Base-by-base conservation (phyloP, 2,888 invertebrate genomes). In the Notodonta dromedarius region DNA sequence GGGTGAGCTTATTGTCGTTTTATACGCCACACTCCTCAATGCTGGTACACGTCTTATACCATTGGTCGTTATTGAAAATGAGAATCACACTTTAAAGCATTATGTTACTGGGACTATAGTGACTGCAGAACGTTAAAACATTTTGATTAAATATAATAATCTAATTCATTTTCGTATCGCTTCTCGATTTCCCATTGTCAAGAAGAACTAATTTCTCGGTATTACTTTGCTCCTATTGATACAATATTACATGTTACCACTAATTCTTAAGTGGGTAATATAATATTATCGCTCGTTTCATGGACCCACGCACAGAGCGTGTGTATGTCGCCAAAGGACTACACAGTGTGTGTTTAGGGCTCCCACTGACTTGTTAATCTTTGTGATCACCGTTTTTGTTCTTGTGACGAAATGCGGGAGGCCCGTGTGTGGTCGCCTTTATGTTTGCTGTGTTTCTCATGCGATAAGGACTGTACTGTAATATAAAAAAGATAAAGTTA, bases 301-400 rank as follows among this genome's bases (percentile, higher is more conserved):
- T 48, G 52, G 69, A 72, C 61, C n/a, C 59, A 9, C 6, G 57
- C 55, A n/a, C 16, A 58, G 32, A 40, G 40, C 39, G 13, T n/a
- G 24, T 62, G 42, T 9, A 16, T 67, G 70, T 71, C 65, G 67
- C 61, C 66, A 73, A 73, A 76, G 76, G 73, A 64, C 71, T 42
- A 44, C 44, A 13, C 56, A 24, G 7, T 87, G 83, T 86, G 77
- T 87, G 80, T 82, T 87, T 84, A 88, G 85, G 83, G 62, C 74
- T 78, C 77, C 80, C 79, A 80, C 80, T 77, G 79, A 85, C 84
- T 84, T 82, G 86, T 83, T 87, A 87, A 87, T 86, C 86, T 84
- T 77, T 59, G 70, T 74, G 75, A 80, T 81, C 76, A 71, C 71
- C 66, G 76, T 76, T 78, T 80, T 77, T 78, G 79, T 75, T 71